phyloP scores from a whole-genome alignment of 2,888 invertebrate species.

The Rhogogaster chlorosoma region DNA sequence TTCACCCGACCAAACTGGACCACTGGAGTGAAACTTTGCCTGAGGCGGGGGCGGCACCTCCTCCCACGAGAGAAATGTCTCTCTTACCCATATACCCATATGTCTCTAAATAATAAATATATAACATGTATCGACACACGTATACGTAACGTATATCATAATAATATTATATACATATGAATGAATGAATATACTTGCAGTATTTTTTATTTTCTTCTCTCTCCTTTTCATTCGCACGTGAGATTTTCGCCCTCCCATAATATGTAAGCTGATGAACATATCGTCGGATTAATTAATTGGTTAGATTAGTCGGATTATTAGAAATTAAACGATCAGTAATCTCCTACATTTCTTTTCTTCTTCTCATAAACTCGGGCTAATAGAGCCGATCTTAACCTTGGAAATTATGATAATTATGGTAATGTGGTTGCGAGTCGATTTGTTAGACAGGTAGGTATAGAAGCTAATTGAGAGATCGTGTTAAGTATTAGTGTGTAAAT shows the following conservation, averaged over 20 bases:
- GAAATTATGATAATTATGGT: neutral
- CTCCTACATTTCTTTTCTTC: neutral
- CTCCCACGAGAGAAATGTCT: constrained; percentile 52
- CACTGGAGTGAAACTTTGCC: constrained; percentile 73
- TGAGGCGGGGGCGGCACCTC: constrained; percentile 70
- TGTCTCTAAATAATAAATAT: neutral
- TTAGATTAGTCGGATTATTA: neutral
- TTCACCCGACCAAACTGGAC: constrained; percentile 67
- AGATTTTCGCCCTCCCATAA: neutral
- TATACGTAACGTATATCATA: neutral
- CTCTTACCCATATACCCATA: neutral
- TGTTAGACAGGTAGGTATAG: neutral
- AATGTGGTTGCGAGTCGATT: neutral
- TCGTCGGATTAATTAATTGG: neutral
- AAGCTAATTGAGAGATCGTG: neutral
- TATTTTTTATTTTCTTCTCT: neutral
- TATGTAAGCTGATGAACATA: neutral
- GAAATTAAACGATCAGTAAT: neutral
- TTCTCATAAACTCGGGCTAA: neutral
- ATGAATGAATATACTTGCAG: neutral
- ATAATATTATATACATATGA: too few relatives aligned
- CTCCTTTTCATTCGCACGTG: neutral
- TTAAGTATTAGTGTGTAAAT: neutral
- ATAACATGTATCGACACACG: neutral
- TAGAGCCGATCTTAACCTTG: neutral